Percentiles rank a stretch among this genome's conserved stretches.
phyloP scores from a whole-genome alignment of 2,888 invertebrate species.

The Eupithecia abbreviata region DNA sequence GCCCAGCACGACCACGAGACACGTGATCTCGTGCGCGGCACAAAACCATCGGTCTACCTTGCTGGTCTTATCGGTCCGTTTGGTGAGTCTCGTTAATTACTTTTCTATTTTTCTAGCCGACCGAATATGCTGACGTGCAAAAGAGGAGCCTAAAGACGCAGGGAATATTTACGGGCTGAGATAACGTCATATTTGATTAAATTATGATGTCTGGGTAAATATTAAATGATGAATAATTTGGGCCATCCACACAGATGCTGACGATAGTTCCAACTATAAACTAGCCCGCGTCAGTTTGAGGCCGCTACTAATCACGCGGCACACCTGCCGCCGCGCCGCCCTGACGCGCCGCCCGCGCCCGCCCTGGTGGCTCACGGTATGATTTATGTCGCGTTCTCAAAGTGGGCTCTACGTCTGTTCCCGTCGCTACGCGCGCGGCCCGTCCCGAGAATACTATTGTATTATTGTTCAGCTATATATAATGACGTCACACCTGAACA shows the following conservation, averaged over 20 bases:
- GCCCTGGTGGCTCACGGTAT: background rate
- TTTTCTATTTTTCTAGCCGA: background rate
- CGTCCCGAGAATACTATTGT: background rate
- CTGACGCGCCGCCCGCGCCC: conserved; percentile 4
- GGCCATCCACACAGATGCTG: background rate
- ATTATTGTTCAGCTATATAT: background rate
- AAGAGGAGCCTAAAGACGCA: background rate
- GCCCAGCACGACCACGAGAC: too few species aligned
- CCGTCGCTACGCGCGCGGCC: background rate
- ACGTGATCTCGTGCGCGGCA: too few species aligned
- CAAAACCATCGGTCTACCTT: too few species aligned
- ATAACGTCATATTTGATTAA: background rate
- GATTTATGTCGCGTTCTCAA: background rate
- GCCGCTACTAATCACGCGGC: conserved; percentile 32
- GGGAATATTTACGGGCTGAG: background rate
- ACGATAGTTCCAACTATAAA: background rate
- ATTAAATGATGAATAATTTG: background rate
- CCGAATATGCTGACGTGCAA: background rate
- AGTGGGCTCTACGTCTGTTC: background rate
- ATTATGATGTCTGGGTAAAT: background rate
- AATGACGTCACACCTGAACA: background rate
- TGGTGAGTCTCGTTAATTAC: background rate
- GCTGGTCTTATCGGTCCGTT: too few species aligned
- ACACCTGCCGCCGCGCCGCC: conserved; percentile 26
- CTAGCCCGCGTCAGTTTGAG: background rate